Conservation (phyloP, 2,797 vertebrate genomes). For the Enteromius anoplus region DNA sequence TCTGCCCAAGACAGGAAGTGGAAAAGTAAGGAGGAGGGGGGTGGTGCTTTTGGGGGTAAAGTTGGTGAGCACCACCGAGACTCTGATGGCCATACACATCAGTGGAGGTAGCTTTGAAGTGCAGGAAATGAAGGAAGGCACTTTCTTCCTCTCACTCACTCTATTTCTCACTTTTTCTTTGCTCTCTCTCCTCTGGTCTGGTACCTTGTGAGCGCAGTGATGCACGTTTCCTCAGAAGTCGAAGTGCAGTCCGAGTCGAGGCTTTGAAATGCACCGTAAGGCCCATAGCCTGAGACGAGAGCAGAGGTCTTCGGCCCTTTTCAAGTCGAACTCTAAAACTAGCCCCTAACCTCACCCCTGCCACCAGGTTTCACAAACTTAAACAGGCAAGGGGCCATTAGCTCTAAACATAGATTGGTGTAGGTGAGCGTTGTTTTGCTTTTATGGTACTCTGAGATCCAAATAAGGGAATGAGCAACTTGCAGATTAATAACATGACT, state of each 20-base stretch:
- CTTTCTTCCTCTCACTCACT: conserved; percentile 60
- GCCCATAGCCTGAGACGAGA: conserved; percentile 62
- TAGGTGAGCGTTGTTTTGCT: conserved; percentile 30
- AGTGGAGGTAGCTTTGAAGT: conserved; percentile 80
- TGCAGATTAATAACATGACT: conserved; percentile 21
- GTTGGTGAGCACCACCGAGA: conserved; percentile 54
- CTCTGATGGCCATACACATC: conserved; percentile 73
- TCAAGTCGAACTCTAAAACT: conserved; percentile 64
- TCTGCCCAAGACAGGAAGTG: conserved; percentile 49
- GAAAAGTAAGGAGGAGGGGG: conserved; percentile 54
- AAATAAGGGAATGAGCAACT: conserved; percentile 19
- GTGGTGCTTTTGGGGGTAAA: not conserved
- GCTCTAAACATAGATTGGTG: conserved; percentile 42
- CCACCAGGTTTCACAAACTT: conserved; percentile 39
- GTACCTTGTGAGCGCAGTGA: conserved; percentile 64
- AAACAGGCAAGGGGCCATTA: conserved; percentile 11
- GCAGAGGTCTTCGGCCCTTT: conserved; percentile 67
- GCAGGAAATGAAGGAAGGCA: conserved; percentile 75
- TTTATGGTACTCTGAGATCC: conserved; percentile 1
- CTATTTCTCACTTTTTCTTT: conserved; percentile 43
- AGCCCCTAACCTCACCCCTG: conserved; percentile 56
- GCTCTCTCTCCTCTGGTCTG: conserved; percentile 61
- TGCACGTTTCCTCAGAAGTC: conserved; percentile 75
- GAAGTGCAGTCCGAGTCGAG: conserved; percentile 66
- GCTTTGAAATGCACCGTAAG: conserved; percentile 78